Evolutionary conservation across 1,140 invertebrate genomes (phyloP), one percentile per base, ranked within the genome.

Genomic region (Diorhabda carinulata): DNA sequence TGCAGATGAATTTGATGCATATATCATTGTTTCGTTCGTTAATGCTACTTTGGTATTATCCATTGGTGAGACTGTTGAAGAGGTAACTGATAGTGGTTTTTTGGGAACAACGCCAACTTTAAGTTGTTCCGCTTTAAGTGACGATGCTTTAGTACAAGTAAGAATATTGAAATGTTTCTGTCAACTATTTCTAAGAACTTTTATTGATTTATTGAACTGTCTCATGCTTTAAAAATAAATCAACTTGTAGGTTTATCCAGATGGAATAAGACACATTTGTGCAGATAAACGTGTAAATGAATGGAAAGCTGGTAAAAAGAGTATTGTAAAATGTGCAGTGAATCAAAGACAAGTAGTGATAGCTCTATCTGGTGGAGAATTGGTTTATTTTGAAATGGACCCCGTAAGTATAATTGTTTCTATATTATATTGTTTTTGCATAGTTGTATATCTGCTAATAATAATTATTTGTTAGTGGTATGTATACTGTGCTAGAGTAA

Each of bases 371-470:
- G 98, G 97, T 0, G 96, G 97, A 61, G 98, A 99, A 86, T 84
- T 99, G 40, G 96, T 99, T 10, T 99, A 99, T 84, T 99, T 99
- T 83, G 98, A 99, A 87, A 97, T 99, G 96, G 97, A 99, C 82
- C 91, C 91, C 72, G 95, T 97, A 89, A 91, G 91, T 87, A 68
- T 67, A 25, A 25, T 25, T 52, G 3, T 52, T 52, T 52, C 58
- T 10, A 25, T 5, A 60, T n/a, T n/a, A 10, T 5, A 44, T 6
- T 63, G 9, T 6, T 57, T 65, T 44, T 52, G 68, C 68, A 69
- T 56, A 44, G 68, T 58, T 4, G 8, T 9, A 66, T 6, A 6
- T 71, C 25, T 64, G 52, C 68, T 52, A 45, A 60, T 64, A 9
- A 10, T 8, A 3, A 3, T 70, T 65, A 64, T 64, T 60, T 7